Conservation (phyloP, 2,113 vertebrate genomes). For the Callospermophilus lateralis region DNA sequence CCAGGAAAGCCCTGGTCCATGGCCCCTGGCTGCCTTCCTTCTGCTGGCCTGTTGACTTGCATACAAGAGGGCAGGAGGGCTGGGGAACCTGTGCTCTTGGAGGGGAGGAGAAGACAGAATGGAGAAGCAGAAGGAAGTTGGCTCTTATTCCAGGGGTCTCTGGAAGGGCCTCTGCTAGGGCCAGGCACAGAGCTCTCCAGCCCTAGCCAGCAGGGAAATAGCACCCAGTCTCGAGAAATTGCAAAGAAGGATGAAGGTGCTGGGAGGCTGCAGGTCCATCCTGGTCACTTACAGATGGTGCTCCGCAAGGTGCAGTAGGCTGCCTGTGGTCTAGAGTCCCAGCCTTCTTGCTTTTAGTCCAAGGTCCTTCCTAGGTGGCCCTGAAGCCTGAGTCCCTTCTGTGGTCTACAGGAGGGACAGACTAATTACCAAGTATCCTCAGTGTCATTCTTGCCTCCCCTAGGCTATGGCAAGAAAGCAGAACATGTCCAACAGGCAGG, state of each 20-base stretch:
- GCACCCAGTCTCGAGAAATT: background rate
- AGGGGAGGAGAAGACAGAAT: no score
- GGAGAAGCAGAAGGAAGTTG: background rate
- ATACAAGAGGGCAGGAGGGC: fast-evolving
- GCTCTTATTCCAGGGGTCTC: background rate
- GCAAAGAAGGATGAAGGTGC: background rate
- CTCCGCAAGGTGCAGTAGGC: background rate
- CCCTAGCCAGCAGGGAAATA: background rate
- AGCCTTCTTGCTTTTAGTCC: background rate
- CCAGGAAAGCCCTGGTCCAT: fast-evolving
- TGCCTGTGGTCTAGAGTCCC: background rate
- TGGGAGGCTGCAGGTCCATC: background rate
- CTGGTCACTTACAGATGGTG: background rate
- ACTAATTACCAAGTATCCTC: no score
- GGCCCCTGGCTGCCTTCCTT: background rate
- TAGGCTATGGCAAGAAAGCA: background rate
- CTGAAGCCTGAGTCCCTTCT: background rate
- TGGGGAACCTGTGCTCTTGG: background rate
- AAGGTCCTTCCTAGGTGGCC: background rate
- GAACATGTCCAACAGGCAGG: fast-evolving
- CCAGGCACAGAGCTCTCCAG: background rate
- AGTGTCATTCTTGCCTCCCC: background rate
- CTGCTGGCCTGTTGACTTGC: background rate
- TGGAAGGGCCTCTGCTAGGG: background rate
- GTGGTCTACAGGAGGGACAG: background rate